Conservation (phyloP, 2,797 vertebrate species). For the Pipistrellus pygmaeus region DNA sequence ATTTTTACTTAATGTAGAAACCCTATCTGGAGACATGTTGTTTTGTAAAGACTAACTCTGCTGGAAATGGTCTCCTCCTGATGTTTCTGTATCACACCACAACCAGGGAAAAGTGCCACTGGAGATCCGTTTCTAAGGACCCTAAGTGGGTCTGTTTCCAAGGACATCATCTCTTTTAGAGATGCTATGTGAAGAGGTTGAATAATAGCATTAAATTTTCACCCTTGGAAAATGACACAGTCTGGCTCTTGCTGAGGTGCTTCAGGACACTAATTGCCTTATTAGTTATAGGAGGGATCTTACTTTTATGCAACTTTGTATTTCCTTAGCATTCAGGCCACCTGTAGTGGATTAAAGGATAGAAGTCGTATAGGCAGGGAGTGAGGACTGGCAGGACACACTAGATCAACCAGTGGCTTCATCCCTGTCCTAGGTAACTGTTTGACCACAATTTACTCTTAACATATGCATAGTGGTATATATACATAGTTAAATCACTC, state of each 20-base stretch:
- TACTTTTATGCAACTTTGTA: background rate
- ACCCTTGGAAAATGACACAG: background rate
- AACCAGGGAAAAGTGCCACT: background rate
- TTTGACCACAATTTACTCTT: background rate
- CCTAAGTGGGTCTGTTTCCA: background rate
- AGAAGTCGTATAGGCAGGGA: background rate
- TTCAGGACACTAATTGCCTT: background rate
- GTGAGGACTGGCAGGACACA: background rate
- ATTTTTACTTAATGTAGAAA: constrained; percentile 4
- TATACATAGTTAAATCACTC: background rate
- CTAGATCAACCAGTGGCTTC: background rate
- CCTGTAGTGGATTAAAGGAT: background rate
- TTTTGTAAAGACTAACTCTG: background rate
- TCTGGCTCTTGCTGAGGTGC: background rate
- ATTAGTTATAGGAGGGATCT: background rate
- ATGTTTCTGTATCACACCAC: background rate
- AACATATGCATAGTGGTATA: background rate
- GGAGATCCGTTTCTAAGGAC: background rate
- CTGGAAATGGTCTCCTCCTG: background rate
- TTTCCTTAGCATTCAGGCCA: constrained; percentile 1
- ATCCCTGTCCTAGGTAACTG: background rate
- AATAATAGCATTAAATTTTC: background rate
- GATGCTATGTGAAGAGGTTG: background rate
- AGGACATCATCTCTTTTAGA: background rate
- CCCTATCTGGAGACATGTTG: background rate